Percentiles rank a stretch among this genome's conserved stretches.
These are phyloP conservation scores for Allacma fusca DNA, from an alignment of 2,888 invertebrate genomes.

Conservation along the genomic window DNA sequence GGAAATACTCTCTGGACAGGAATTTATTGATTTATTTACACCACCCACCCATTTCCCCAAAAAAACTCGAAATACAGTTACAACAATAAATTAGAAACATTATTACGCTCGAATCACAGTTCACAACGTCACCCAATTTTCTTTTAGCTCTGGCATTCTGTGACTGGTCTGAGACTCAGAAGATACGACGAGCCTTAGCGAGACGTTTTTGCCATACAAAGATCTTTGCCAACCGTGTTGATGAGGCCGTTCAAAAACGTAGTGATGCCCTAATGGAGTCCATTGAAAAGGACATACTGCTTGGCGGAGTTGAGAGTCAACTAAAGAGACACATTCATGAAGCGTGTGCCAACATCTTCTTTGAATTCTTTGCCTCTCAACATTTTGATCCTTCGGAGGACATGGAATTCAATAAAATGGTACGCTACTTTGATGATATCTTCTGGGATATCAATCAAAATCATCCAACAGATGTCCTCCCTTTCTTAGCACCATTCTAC, in stretches of 20 bases:
- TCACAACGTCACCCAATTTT: neutral
- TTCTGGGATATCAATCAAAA: constrained; percentile 93
- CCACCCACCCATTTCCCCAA: neutral
- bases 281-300: constrained; percentile 40
- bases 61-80: constrained; percentile 20
- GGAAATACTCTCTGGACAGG: neutral
- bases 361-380: constrained; percentile 84
- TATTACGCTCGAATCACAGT: neutral
- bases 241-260: constrained; percentile 48
- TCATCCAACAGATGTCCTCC: constrained; percentile 85
- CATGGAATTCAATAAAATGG: constrained; percentile 73
- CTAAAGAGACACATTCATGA: constrained; percentile 77
- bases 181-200: constrained; percentile 78
- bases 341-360: constrained; percentile 84
- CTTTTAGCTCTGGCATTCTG: constrained; percentile 81
- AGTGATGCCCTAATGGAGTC: constrained; percentile 44
- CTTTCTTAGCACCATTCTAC: constrained; percentile 81
- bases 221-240: constrained; percentile 54
- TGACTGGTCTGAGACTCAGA: constrained; percentile 86
- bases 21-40: constrained; percentile 23
- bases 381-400: constrained; percentile 76
- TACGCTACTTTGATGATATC: constrained; percentile 81
- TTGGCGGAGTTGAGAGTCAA: constrained; percentile 62
- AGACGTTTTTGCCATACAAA: constrained; percentile 73
- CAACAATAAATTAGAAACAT: neutral